Percentiles rank a stretch among this genome's conserved stretches.
Conservation (phyloP, 2,797 vertebrate species). For the Enoplosus armatus region DNA sequence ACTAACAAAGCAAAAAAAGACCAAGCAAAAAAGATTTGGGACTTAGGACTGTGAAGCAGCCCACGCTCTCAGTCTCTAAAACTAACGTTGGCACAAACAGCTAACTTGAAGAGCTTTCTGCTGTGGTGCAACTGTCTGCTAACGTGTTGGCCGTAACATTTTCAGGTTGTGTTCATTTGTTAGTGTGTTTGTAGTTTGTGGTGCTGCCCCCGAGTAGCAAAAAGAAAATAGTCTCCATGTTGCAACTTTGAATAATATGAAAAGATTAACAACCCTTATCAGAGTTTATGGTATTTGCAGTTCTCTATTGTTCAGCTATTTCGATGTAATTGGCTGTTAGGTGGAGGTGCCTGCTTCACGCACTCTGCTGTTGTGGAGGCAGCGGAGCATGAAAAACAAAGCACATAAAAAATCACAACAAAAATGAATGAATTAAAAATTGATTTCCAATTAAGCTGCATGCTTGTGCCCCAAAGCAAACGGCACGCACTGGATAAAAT, state of each 20-base stretch:
- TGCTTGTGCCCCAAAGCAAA: background rate
- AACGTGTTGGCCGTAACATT: background rate
- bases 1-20: background rate
- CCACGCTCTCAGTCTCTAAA: no score
- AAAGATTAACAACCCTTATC: background rate
- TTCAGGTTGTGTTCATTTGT: background rate
- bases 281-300: background rate
- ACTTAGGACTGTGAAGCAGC: background rate
- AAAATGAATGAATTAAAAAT: background rate
- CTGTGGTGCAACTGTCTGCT: no score
- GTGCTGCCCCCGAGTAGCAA: background rate
- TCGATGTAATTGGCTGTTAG: slow-evolving; percentile 4
- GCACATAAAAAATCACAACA: background rate
- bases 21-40: background rate
- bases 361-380: background rate
- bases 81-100: background rate
- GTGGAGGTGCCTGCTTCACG: background rate
- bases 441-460: background rate
- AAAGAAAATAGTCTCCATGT: background rate
- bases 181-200: background rate
- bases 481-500: background rate
- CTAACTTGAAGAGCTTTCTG: background rate
- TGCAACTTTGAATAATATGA: background rate
- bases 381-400: slow-evolving; percentile 4
- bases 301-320: background rate